Evolutionary conservation across 1,140 invertebrate genomes (phyloP), one percentile per base, ranked within the genome.

Genomic region (Rhagoletis pomonella): DNA sequence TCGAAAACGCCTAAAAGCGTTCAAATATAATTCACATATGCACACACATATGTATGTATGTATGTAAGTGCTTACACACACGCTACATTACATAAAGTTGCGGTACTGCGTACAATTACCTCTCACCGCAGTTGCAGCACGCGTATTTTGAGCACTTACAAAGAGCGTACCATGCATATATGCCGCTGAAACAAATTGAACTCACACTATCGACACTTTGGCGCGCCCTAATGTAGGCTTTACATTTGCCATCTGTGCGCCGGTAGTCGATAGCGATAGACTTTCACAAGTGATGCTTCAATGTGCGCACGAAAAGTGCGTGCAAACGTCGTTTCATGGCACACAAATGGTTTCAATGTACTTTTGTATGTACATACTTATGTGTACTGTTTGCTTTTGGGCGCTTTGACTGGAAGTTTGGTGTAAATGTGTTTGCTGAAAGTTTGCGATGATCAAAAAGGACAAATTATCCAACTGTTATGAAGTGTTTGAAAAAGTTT

Each of bases 131-230:
- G 50, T 55, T 2, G 10, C 5, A 5, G 50, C 50, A 55, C 50
- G 5, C 50, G 50, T 55, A 55, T 3, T 55, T 55, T 55, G 50
- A 10, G 50, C 50, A 55, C 50, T 55, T 55, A 55, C 10, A 88
- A 88, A 87, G 17, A 58, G 60, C 50, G 65, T 14, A 85, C 73
- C 73, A 86, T 47, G 64, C 64, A 59, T 67, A 89, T 59, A 87
- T 58, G 58, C 4, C 67, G 39, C 42, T 73, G 67, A 73, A 73
- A 73, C 67, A 73, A 73, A 73, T 73, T 47, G 67, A 47, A 73
- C 67, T 73, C 67, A 73, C n/a, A 67, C 65, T 67, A 67, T 67
- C 14, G 65, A 10, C 14, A 39, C 29, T 67, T 39, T 67, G 62
- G 2, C 10, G 67, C 42, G 67, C 42, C 67, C 5, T 4, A 73